Evolutionary conservation across 2,888 invertebrate genomes (phyloP), one percentile per base, ranked within the genome.

Genomic region (Copidosoma aretas): DNA sequence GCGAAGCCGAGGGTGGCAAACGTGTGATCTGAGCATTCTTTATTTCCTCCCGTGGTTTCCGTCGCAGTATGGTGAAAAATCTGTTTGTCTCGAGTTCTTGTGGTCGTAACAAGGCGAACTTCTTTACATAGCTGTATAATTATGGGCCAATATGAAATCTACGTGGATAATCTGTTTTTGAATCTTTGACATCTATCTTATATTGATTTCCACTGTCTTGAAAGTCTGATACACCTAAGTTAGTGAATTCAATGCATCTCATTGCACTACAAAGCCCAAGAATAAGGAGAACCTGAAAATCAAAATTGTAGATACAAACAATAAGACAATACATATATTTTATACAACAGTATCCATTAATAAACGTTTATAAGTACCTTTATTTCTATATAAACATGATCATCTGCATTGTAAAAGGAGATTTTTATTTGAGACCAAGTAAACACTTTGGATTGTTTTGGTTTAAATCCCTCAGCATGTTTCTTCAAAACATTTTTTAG

Each of bases 31-130:
- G n/a, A n/a, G n/a, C n/a, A n/a, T n/a, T n/a, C n/a, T n/a, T n/a
- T n/a, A n/a, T n/a, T n/a, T n/a, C n/a, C n/a, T n/a, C n/a, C n/a
- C n/a, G n/a, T n/a, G n/a, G n/a, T n/a, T 60, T 49, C 19, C 25
- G 41, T 49, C 49, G 25, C 25, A 17, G 32, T 49, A 60, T n/a
- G 10, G 22, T n/a, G n/a, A n/a, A 75, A 54, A 70, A 71, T 51
- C 71, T 52, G 32, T 54, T 1, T 41, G 59, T 12, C 22, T 39
- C 25, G 24, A 21, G 39, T 60, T 51, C 24, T 65, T 21, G 32
- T 49, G 71, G 73, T 41, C 70, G 61, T 22, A 70, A 54, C n/a
- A 32, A 43, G 14, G 56, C 59, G 46, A 72, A 72, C 25, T 57
- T 43, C 21, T 63, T 64, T 10, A 72, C 68, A 21, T 22, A 61